Conservation (phyloP, 2,888 invertebrate genomes). For the Salticus scenicus region DNA sequence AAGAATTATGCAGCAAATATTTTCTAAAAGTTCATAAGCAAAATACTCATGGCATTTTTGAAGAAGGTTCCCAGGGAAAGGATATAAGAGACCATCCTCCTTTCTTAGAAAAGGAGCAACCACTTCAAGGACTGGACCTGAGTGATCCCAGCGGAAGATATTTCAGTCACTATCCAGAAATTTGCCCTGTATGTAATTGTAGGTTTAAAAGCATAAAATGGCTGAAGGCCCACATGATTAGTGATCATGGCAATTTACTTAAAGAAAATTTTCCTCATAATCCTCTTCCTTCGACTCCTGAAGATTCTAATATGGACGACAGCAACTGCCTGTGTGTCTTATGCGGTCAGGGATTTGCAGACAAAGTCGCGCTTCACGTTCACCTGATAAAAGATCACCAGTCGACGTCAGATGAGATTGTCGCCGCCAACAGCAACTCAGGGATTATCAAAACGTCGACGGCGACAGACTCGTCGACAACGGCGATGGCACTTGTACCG, state of each 20-base stretch:
- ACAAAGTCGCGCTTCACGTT: conserved; percentile 76
- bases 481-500: conserved; percentile 35
- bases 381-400: conserved; percentile 77
- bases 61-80: conserved; percentile 78
- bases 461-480: conserved; percentile 46
- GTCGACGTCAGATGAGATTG: conserved; percentile 71
- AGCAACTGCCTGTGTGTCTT: conserved; percentile 73
- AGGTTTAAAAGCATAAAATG: conserved; percentile 92
- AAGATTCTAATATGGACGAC: conserved; percentile 39
- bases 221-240: conserved; percentile 88
- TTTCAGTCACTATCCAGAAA: conserved; percentile 78
- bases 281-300: conserved; percentile 45
- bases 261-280: conserved; percentile 80
- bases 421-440: conserved; percentile 67
- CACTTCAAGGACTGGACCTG: conserved; percentile 71
- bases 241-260: conserved; percentile 86
- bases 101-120: conserved; percentile 58
- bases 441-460: conserved; percentile 69
- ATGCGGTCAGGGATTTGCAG: conserved; percentile 76
- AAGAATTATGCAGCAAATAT: conserved; percentile 98
- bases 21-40: conserved; percentile 97
- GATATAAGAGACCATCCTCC: conserved; percentile 53
- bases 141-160: conserved; percentile 71
- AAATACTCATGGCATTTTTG: conserved; percentile 96
- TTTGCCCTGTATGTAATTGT: conserved; percentile 89